phyloP scores from a whole-genome alignment of 2,888 invertebrate genomes.

The Dynastes hyllus region DNA sequence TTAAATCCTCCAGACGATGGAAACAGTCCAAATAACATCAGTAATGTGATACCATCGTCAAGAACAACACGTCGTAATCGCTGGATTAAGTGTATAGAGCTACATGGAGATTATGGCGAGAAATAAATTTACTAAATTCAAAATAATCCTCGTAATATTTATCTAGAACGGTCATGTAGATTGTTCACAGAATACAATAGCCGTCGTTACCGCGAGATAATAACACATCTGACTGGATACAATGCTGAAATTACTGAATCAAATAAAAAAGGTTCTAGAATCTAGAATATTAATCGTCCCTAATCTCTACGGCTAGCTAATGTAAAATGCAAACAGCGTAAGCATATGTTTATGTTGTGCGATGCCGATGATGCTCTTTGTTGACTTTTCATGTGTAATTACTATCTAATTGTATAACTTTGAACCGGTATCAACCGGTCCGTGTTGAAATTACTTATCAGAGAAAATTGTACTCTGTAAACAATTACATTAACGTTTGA shows the following conservation, averaged over 20 bases:
- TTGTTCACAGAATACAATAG: not conserved
- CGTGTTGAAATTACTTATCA: conserved; percentile 38
- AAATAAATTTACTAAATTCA: no score
- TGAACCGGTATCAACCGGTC: conserved; percentile 24
- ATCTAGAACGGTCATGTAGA: no score
- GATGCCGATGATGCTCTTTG: conserved; percentile 4
- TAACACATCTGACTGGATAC: not conserved
- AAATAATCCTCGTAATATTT: no score
- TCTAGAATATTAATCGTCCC: conserved; percentile 10
- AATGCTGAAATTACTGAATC: not conserved
- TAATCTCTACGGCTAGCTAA: not conserved
- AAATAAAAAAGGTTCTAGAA: conserved; percentile 16
- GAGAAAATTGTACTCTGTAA: conserved; percentile 15
- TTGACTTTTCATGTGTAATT: conserved; percentile 39
- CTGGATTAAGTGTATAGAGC: no score
- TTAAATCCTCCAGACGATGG: no score
- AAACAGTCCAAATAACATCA: no score
- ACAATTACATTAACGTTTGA: conserved; percentile 26
- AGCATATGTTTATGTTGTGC: conserved; percentile 16
- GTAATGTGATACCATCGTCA: no score
- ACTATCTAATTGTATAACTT: conserved; percentile 36
- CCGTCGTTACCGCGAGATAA: not conserved
- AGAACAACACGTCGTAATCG: no score
- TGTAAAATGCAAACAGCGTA: conserved; percentile 13
- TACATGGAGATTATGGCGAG: no score